These are phyloP conservation scores for Fabriciana adippe DNA, from an alignment of 2,888 invertebrate species.

Conservation along the genomic window DNA sequence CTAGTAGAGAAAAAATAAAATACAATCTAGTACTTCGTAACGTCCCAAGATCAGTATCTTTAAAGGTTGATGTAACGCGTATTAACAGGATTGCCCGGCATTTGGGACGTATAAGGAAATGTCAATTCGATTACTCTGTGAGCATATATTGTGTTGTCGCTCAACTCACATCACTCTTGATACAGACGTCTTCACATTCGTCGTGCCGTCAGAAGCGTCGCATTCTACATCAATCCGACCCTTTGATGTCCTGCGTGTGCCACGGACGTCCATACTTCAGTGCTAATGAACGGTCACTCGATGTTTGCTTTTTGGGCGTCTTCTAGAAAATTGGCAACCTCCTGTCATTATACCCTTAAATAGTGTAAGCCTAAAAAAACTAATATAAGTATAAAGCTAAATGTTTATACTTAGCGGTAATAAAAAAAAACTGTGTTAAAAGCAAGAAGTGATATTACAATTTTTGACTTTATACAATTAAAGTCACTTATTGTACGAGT, in stretches of 20 bases:
- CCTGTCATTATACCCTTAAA: not conserved
- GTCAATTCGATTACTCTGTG: constrained; percentile 10
- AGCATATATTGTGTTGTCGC: constrained; percentile 28
- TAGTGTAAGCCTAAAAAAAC: not conserved
- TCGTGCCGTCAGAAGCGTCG: constrained; percentile 22
- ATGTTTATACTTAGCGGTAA: too few species aligned
- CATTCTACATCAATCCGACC: constrained; percentile 32
- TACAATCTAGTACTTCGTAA: too few species aligned
- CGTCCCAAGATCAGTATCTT: too few species aligned
- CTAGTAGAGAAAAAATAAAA: too few species aligned
- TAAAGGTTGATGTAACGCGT: not conserved
- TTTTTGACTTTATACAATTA: too few species aligned
- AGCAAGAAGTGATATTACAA: too few species aligned
- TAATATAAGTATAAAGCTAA: not conserved
- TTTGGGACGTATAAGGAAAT: constrained; percentile 18
- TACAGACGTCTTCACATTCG: constrained; percentile 22
- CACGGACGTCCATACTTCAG: constrained; percentile 8
- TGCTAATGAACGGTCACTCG: constrained; percentile 11
- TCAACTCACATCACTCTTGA: constrained; percentile 24
- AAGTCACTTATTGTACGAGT: too few species aligned
- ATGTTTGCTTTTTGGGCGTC: constrained; percentile 4
- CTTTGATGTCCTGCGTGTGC: constrained; percentile 12
- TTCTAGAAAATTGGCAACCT: not conserved
- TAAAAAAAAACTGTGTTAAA: too few species aligned
- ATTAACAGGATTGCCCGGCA: constrained; percentile 6